Percentiles rank a stretch among this genome's conserved stretches.
Evolutionary conservation across 2,113 vertebrate genomes (phyloP).

Genomic region (Micronisus gabar): DNA sequence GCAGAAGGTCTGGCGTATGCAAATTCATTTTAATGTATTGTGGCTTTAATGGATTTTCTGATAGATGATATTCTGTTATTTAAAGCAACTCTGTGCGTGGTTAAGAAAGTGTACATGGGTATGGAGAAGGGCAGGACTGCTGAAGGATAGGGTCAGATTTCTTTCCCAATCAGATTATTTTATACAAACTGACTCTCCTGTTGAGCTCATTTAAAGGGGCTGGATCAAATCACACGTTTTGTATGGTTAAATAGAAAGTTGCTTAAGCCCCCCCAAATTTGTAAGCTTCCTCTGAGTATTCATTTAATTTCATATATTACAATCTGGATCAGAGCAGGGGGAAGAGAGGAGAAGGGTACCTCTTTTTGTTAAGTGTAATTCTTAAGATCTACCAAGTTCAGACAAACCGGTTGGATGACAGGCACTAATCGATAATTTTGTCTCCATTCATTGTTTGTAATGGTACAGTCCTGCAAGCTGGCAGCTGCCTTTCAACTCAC

Average conservation of each 20-base stretch:
- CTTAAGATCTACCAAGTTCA: neutral
- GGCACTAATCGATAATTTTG: neutral
- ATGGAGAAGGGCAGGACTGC: neutral
- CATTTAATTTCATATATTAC: neutral
- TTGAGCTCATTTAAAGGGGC: neutral
- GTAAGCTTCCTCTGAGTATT: neutral
- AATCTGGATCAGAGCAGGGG: neutral
- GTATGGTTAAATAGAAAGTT: neutral
- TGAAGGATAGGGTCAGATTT: neutral
- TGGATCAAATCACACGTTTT: neutral
- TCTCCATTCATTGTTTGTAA: neutral
- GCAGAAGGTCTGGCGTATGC: neutral
- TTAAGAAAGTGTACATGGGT: neutral
- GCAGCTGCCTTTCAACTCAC: slow-evolving; percentile 10
- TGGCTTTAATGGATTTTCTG: neutral
- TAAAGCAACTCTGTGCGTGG: neutral
- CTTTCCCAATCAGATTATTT: neutral
- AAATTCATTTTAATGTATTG: neutral
- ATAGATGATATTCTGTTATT: neutral
- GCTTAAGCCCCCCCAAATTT: neutral
- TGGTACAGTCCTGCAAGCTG: neutral
- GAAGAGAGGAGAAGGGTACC: neutral
- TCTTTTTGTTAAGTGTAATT: neutral
- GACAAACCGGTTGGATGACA: neutral
- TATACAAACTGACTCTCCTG: neutral